Evolutionary conservation across 2,888 invertebrate species (phyloP), one percentile per base, ranked within the genome.

Genomic region (Morpho helenor): DNA sequence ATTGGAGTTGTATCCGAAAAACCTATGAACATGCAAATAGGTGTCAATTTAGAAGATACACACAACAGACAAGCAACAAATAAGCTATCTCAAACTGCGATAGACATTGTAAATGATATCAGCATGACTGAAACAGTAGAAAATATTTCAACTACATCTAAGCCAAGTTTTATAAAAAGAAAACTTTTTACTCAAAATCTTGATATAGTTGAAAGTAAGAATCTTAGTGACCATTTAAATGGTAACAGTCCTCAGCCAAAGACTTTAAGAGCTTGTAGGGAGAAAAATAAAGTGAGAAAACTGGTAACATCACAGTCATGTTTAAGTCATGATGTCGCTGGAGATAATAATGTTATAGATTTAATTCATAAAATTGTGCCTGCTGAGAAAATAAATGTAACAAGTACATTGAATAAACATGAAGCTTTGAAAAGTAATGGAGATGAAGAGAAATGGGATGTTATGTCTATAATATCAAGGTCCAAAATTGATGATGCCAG

Each of bases 301-400:
- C 61, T 87, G 31, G 31, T 31, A 0, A 74, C 81, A 53, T 78
- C 79, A 53, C 84, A 84, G 62, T 84, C 82, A 5, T 84, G 82
- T 66, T 63, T 89, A 7, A 84, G 74, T 61, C 75, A 83, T 62
- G 86, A 86, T 62, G 67, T 87, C 9, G 59, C 67, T 23, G 64
- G 67, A 43, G 83, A 86, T 55, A 79, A 81, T 51, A 81, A 82
- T 74, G 70, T 84, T 9, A 66, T 85, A 60, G 82, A 87, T 67
- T 80, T 88, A 62, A 85, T 90, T 52, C 81, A 86, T 45, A 87
- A 87, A 70, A 84, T 90, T 67, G 85, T 90, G 8, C 85, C 87
- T 7, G 70, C 75, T 8, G 79, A 84, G 9, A 74, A 74, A 43
- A 83, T 87, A 58, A 85, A 82, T 68, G 55, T 71, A n/a, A 84